phyloP scores from a whole-genome alignment of 2,113 vertebrate genomes.

The Progne subis region DNA sequence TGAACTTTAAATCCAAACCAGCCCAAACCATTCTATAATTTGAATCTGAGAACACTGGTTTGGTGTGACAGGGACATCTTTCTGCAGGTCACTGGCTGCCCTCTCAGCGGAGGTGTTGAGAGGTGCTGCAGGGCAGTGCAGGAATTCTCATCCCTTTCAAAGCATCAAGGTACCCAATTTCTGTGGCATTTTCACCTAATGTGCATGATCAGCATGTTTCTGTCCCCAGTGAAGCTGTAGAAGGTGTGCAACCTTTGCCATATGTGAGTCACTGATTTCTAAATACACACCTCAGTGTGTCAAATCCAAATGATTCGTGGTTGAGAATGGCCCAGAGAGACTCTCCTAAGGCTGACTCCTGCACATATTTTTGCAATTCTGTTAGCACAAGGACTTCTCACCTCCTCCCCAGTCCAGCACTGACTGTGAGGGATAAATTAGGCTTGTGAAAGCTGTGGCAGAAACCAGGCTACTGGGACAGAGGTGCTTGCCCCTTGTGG shows the following conservation, averaged over 20 bases:
- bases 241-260: not conserved
- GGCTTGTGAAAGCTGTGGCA: not conserved
- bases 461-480: not conserved
- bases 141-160: not conserved
- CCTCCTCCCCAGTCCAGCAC: not conserved
- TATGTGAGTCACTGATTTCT: not conserved
- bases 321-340: not conserved
- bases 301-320: not conserved
- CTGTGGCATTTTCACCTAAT: not conserved
- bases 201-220: fast-evolving
- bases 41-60: not conserved
- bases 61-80: not conserved
- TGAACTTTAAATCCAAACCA: not conserved
- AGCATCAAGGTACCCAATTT: fast-evolving
- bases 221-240: fast-evolving
- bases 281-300: not conserved
- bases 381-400: not conserved
- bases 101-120: not conserved
- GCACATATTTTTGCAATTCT: not conserved
- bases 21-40: not conserved
- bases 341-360: not conserved
- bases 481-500: not conserved
- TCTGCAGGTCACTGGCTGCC: not conserved
- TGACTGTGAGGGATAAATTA: not conserved
- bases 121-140: not conserved